Conservation (phyloP, 2,113 vertebrate species). For the Chionis minor region DNA sequence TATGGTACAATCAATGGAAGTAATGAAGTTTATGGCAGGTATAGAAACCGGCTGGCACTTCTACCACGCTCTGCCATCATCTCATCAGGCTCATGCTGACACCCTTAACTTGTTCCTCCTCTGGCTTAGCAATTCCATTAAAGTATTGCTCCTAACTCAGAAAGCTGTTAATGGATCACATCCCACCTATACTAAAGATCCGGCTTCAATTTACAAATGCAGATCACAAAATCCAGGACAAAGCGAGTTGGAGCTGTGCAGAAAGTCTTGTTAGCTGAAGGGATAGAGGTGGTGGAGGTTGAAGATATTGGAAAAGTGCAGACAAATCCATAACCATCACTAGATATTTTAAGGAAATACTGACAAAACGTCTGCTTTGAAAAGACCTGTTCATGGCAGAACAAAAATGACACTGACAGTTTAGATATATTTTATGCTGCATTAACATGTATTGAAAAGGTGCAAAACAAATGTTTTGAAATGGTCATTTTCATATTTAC, state of each 20-base stretch:
- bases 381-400: not conserved
- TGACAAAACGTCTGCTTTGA: not conserved
- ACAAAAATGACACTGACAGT: not conserved
- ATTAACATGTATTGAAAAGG: not conserved
- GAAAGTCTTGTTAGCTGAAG: not conserved
- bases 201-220: conserved; percentile 5
- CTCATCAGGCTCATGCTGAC: not conserved
- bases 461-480: not conserved
- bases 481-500: not conserved
- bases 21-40: conserved; percentile 44
- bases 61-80: not conserved
- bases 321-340: not conserved
- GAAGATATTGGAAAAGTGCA: not conserved
- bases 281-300: not conserved
- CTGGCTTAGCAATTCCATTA: not conserved
- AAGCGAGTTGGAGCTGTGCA: not conserved
- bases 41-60: not conserved
- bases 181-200: not conserved
- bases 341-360: not conserved
- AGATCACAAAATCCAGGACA: not conserved
- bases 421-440: not conserved
- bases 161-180: conserved; percentile 2
- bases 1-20: not conserved
- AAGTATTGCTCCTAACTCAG: not conserved
- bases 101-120: not conserved